Conservation (phyloP, 2,888 invertebrate genomes). For the Hydropsyche betteni region DNA sequence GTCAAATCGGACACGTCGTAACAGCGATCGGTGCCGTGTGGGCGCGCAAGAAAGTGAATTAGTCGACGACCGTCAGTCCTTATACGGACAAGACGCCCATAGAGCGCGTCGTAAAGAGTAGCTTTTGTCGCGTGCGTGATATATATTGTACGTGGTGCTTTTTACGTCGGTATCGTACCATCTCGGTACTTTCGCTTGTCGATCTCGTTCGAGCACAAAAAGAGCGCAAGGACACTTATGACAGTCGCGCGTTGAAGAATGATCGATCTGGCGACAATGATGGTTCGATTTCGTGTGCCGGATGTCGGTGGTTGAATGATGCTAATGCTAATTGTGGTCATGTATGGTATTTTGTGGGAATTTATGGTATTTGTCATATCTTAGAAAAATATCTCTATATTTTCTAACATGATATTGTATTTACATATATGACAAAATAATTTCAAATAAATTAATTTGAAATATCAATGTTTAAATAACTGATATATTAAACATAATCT, state of each 20-base stretch:
- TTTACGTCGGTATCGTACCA: conserved; percentile 1
- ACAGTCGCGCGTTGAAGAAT: conserved; percentile 13
- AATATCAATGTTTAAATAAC: no score
- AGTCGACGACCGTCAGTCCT: conserved; percentile 26
- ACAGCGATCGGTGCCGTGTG: conserved; percentile 9
- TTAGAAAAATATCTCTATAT: no score
- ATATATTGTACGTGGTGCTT: not conserved
- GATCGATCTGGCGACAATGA: no score
- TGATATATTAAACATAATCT: no score
- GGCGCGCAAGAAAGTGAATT: conserved; percentile 35
- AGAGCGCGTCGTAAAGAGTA: not conserved
- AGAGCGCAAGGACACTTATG: not conserved
- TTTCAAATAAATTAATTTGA: no score
- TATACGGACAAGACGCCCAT: conserved; percentile 17
- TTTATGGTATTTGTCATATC: no score
- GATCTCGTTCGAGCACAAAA: conserved; percentile 1
- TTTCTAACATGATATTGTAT: no score
- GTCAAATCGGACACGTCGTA: conserved; percentile 34
- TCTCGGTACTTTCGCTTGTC: conserved; percentile 18
- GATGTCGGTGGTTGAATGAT: no score
- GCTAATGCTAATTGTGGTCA: no score
- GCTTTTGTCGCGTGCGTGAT: not conserved
- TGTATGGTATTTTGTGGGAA: no score
- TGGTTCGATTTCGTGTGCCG: no score
- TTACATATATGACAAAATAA: no score